These are phyloP conservation scores for Metridium senile DNA, from an alignment of 92 coral and sea anemone species.

Conservation along the genomic window DNA sequence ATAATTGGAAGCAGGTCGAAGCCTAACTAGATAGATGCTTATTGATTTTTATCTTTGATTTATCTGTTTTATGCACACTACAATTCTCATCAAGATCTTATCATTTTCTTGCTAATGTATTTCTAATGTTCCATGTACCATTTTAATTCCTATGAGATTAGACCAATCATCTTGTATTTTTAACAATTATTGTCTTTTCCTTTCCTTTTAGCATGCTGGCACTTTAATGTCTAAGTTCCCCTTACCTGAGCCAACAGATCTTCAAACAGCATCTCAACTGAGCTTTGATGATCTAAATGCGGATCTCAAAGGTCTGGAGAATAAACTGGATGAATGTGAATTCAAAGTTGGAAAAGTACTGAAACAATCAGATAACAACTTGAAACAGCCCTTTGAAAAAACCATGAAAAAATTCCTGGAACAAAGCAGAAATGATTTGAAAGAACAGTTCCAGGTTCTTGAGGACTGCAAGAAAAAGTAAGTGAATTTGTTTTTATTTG, in stretches of 20 bases:
- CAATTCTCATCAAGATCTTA: no score
- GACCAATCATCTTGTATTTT: no score
- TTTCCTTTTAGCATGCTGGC: conserved; percentile 70
- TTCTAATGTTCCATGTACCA: no score
- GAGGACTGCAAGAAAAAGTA: conserved; percentile 74
- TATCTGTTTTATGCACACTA: no score
- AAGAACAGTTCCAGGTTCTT: conserved; percentile 70
- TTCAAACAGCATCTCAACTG: conserved; percentile 75
- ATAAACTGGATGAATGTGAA: conserved; percentile 62
- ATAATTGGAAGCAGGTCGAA: no score
- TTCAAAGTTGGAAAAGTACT: conserved; percentile 62
- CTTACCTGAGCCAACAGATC: conserved; percentile 81
- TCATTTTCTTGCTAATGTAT: no score
- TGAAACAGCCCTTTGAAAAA: conserved; percentile 61
- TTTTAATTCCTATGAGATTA: no score
- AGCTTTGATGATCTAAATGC: conserved; percentile 76
- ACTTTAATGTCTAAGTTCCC: conserved; percentile 77
- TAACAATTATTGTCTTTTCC: not conserved
- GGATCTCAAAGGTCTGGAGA: conserved; percentile 58
- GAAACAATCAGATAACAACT: conserved; percentile 44
- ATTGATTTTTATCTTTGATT: no score
- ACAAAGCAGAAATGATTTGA: conserved; percentile 64
- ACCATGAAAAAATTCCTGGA: conserved; percentile 71
- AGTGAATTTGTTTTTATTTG: not conserved
- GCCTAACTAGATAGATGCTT: no score